Base-by-base conservation (phyloP, 1,140 invertebrate genomes). In the Frieseomelitta varia region DNA sequence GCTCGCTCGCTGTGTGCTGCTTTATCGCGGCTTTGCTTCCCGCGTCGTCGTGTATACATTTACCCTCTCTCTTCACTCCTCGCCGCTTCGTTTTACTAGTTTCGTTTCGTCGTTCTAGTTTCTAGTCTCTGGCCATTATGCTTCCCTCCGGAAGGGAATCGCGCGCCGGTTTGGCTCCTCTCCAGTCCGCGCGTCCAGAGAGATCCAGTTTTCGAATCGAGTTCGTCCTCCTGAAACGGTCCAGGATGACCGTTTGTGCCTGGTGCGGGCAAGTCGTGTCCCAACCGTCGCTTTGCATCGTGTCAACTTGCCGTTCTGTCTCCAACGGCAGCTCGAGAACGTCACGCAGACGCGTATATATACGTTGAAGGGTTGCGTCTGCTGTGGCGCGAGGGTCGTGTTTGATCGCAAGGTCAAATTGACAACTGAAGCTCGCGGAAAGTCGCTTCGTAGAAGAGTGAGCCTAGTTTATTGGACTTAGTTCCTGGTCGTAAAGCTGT, bases 131-230 rank as follows among this genome's bases (percentile, higher is more conserved):
- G 4, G 67, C 63, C 30, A 76, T 75, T 76, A 82, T 63, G 34
- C 68, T 81, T 79, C 81, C 71, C 78, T 61, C n/a, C 56, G 75
- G 27, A 75, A 71, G 27, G 47, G 67, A 24, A 47, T 56, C 73
- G 21, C 17, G 27, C 58, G 39, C 71, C 63, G 67, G 63, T 39
- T 39, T 51, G 53, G 53, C 79, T 87, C 73, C 74, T 72, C 79
- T 87, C 87, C 67, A 84, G 82, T 82, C 81, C 82, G 79, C 87
- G 90, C 87, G 91, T 92, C 88, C n/a, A n/a, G n/a, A n/a, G 84
- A 91, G 92, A 95, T 94, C 94, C 94, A 92, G 94, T 95, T 95
- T 94, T 90, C 85, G 90, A 93, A 94, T 94, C 94, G 91, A 92
- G 94, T 95, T 94, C 89, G 84, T 88, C 88, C 90, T 92, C 91